A percentile compares a stretch with the other conserved stretches of the same genome.
Evolutionary conservation across 2,888 invertebrate genomes (phyloP).

Genomic region (Ophion ventricosus): DNA sequence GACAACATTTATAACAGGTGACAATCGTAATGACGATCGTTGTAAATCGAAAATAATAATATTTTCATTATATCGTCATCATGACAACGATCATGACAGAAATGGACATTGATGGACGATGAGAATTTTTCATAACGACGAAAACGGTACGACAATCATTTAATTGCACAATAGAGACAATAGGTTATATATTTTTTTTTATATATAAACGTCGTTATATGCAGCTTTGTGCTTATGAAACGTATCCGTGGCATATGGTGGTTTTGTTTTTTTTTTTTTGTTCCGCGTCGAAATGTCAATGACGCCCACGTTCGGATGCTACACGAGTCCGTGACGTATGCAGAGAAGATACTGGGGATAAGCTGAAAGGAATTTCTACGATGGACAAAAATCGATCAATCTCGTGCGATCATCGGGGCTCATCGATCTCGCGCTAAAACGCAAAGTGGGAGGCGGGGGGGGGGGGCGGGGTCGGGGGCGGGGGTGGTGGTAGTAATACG

Average conservation of each 20-base stretch:
- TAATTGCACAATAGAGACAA: no score
- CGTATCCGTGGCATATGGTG: no score
- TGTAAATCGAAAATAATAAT: not conserved
- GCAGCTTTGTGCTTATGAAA: no score
- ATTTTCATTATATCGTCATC: not conserved
- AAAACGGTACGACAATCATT: no score
- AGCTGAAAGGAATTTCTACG: constrained; percentile 35
- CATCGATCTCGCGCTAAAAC: not conserved
- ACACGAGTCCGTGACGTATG: constrained; percentile 8
- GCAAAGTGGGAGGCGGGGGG: no score
- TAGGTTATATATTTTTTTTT: no score
- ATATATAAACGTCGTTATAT: no score
- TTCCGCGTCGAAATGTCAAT: not conserved
- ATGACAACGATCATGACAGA: not conserved
- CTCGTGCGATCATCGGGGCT: not conserved
- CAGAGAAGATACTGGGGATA: not conserved
- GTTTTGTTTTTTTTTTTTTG: not conserved
- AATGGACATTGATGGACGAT: not conserved
- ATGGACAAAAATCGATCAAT: constrained; percentile 6
- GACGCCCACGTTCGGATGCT: constrained; percentile 45
- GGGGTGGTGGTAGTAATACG: no score
- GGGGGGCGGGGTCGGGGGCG: no score
- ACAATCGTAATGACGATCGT: constrained; percentile 3
- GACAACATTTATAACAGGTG: constrained; percentile 33
- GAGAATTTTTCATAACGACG: no score